Conservation (phyloP, 2,797 vertebrate species). For the Hapalemur alaotrensis region DNA sequence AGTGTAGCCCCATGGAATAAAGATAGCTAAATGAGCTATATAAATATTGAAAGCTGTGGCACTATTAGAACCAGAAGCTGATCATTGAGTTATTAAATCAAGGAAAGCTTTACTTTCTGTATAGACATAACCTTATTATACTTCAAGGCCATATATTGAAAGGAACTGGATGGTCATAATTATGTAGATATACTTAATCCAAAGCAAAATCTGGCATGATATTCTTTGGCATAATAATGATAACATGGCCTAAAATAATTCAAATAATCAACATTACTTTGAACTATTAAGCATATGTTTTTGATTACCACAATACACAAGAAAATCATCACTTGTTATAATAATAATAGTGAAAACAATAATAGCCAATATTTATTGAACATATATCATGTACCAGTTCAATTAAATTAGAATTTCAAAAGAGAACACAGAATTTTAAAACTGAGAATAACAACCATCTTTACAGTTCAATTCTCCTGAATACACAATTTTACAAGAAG, state of each 20-base stretch:
- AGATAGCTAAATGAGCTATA: background rate
- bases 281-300: background rate
- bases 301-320: background rate
- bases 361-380: background rate
- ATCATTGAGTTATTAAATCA: background rate
- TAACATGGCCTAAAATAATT: background rate
- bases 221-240: background rate
- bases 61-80: background rate
- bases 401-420: background rate
- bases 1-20: background rate
- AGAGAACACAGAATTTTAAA: conserved; percentile 17
- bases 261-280: background rate
- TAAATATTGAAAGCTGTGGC: background rate
- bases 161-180: background rate
- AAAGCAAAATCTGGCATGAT: background rate
- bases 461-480: background rate
- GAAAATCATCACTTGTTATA: background rate
- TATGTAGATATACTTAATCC: background rate
- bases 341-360: background rate
- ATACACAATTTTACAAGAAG: background rate
- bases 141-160: background rate
- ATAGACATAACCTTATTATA: background rate
- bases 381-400: background rate
- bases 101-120: background rate
- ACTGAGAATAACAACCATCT: background rate